Conservation (phyloP, 2,797 vertebrate species). For the Zalophus californianus region DNA sequence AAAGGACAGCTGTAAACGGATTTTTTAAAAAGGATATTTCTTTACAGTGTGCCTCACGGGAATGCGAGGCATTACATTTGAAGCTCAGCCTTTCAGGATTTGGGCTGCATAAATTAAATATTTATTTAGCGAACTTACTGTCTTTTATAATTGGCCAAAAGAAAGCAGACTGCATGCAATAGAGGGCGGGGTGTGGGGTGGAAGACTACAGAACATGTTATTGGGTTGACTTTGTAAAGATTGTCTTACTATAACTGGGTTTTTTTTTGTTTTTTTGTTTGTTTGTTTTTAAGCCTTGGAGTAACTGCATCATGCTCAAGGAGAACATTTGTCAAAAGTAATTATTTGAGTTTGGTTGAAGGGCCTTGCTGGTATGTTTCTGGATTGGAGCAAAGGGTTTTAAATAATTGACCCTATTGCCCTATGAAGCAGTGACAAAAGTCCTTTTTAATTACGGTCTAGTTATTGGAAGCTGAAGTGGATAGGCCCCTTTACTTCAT, state of each 20-base stretch:
- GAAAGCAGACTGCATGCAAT: conserved; percentile 61
- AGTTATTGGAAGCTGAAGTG: conserved; percentile 57
- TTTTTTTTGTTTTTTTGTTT: background rate
- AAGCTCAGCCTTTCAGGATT: conserved; percentile 79
- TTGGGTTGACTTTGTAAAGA: conserved; percentile 77
- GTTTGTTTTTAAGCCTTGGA: conserved; percentile 56
- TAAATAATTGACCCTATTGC: conserved; percentile 70
- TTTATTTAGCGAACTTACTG: conserved; percentile 80
- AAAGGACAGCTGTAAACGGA: conserved; percentile 73
- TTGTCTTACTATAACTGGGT: conserved; percentile 64
- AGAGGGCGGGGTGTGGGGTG: background rate
- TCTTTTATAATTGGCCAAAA: conserved; percentile 73
- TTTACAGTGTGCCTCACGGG: conserved; percentile 70
- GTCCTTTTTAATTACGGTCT: conserved; percentile 71
- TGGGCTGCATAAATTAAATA: conserved; percentile 76
- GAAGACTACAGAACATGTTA: conserved; percentile 3
- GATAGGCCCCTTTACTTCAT: conserved; percentile 53
- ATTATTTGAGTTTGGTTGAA: conserved; percentile 82
- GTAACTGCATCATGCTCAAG: conserved; percentile 71
- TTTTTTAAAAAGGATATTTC: conserved; percentile 79
- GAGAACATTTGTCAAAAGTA: conserved; percentile 82
- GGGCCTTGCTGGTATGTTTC: conserved; percentile 66
- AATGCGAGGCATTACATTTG: conserved; percentile 67
- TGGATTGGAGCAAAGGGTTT: conserved; percentile 72
- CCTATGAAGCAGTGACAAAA: conserved; percentile 72